phyloP scores from a whole-genome alignment of 2,113 vertebrate genomes.

The Todiramphus saurophagus region DNA sequence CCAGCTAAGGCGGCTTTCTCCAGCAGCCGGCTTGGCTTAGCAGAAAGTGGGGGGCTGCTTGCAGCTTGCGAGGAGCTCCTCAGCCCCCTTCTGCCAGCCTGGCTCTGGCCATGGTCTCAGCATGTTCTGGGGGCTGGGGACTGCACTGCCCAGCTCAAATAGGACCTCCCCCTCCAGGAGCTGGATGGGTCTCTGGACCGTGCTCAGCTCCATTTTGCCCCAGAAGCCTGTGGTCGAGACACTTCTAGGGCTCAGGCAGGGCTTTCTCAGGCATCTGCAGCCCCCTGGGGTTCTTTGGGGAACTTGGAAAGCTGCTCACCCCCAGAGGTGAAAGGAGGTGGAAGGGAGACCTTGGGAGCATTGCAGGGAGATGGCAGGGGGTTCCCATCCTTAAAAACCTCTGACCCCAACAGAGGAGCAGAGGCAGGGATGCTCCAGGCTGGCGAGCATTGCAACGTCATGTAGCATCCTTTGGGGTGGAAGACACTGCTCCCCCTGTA shows the following conservation, averaged over 20 bases:
- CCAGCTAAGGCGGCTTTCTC: accelerated
- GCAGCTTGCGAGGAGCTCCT: neutral
- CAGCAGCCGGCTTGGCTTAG: accelerated
- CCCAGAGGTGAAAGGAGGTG: neutral
- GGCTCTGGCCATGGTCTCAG: accelerated
- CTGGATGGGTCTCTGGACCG: accelerated
- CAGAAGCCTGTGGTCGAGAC: accelerated
- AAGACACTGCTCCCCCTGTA: neutral
- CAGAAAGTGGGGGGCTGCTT: neutral
- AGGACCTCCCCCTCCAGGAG: neutral
- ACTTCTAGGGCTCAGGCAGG: neutral
- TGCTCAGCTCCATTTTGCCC: neutral
- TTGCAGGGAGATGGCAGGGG: neutral
- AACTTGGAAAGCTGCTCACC: neutral
- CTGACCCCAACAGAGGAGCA: neutral
- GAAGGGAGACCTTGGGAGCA: accelerated
- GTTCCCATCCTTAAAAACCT: neutral
- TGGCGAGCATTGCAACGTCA: neutral
- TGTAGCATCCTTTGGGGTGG: neutral
- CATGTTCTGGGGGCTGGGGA: neutral
- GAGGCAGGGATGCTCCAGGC: neutral
- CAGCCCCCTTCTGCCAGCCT: accelerated
- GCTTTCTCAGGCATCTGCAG: neutral
- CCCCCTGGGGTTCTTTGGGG: neutral
- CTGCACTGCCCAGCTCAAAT: accelerated